A percentile compares a stretch with the other conserved stretches of the same genome.
Evolutionary conservation across 2,888 invertebrate genomes (phyloP).

Genomic region (Tethea ocularis): DNA sequence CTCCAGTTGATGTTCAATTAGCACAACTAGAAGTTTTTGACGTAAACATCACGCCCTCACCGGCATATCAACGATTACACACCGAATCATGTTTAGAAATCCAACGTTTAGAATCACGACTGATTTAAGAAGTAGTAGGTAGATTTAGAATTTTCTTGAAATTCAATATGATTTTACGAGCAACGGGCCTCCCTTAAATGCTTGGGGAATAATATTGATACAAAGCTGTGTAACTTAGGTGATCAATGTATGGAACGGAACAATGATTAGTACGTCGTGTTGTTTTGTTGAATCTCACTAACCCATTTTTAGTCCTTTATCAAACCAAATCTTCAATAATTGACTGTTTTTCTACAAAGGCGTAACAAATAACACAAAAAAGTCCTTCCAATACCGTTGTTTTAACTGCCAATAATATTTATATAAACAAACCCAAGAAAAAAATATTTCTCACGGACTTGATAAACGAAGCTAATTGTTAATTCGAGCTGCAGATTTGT

Average conservation of each 20-base stretch:
- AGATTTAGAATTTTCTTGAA: not conserved
- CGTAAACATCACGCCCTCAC: constrained; percentile 1
- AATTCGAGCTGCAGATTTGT: constrained; percentile 74
- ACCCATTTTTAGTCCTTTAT: too few species aligned
- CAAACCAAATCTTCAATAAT: not conserved
- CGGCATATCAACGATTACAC: not conserved
- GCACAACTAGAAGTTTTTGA: not conserved
- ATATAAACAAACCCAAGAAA: constrained; percentile 26
- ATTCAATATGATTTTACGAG: not conserved
- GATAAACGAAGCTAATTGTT: constrained; percentile 62
- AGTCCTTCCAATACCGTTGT: constrained; percentile 26
- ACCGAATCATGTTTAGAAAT: not conserved
- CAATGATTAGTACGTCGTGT: too few species aligned
- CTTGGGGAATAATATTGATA: too few species aligned
- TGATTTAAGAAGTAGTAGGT: not conserved
- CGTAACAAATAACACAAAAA: constrained; percentile 20
- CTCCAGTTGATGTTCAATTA: constrained; percentile 3
- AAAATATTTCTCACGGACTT: constrained; percentile 61
- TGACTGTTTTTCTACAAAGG: not conserved
- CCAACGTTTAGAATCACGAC: not conserved
- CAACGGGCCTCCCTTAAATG: too few species aligned
- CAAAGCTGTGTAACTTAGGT: too few species aligned
- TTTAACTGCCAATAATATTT: constrained; percentile 29
- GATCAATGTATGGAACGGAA: too few species aligned
- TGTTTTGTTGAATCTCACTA: too few species aligned